Evolutionary conservation across 23 tunicate species (phyloP), one percentile per base, ranked within the genome.

Genomic region (Styela clava): DNA sequence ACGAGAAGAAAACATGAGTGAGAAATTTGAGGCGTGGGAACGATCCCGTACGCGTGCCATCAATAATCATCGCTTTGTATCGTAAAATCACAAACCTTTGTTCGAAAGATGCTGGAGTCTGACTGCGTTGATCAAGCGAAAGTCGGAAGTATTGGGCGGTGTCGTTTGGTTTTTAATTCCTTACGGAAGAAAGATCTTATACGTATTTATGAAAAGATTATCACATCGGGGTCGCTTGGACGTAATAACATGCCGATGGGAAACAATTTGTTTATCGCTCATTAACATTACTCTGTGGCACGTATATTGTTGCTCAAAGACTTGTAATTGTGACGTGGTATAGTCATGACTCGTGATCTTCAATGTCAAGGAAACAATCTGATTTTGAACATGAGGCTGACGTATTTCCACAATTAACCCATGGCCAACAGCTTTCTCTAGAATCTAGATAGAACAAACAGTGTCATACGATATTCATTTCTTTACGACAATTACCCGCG

Each of bases 21-120:
- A 65, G 70, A 65, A 65, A 65, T 27, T 24, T 18, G 70, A 65
- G 70, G 29, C 70, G 70, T 65, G 70, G 70, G 70, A 65, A 65
- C 30, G 30, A 5, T 3, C 7, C 70, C 7, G 16, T 27, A 65
- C 70, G 70, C 70, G 70, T 65, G 70, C 70, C 70, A 65, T 24
- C 70, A 65, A 65, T 65, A 65, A 65, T 65, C 29, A 24, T 65
- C 70, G 70, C 70, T 27, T 65, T 65, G 70, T 65, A 7, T 65
- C 70, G 70, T 65, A 24, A 65, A 65, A 65, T 65, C 70, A 65
- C 70, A 65, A 5, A 7, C 7, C 70, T 24, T 65, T 65, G 70
- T 65, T 44, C 12, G 56, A 44, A 12, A 7, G 18, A 5, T 27
- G 70, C 31, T 65, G 29, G 70, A 65, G 70, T 65, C 70, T 7